phyloP scores from a whole-genome alignment of 1,140 invertebrate genomes.

The Hetaerina americana region DNA sequence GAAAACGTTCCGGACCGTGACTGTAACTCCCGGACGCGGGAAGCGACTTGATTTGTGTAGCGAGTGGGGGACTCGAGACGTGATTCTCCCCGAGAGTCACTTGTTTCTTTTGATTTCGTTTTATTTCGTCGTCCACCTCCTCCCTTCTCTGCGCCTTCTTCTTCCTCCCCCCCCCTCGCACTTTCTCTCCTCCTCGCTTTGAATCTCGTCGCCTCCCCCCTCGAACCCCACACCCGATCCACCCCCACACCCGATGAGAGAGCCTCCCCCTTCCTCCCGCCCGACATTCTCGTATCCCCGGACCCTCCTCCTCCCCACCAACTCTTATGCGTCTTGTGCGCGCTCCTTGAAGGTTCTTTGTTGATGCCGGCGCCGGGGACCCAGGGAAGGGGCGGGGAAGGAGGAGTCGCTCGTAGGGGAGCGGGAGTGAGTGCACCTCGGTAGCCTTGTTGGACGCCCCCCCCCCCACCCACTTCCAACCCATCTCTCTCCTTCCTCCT shows the following conservation, averaged over 20 bases:
- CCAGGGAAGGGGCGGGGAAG: background rate
- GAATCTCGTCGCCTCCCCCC: too few species aligned
- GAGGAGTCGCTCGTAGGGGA: background rate
- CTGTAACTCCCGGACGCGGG: background rate
- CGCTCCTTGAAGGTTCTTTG: background rate
- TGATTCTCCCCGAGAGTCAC: background rate
- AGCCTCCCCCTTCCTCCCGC: too few species aligned
- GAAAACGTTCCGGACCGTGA: background rate
- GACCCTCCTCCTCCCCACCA: too few species aligned
- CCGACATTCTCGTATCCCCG: too few species aligned
- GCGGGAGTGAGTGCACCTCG: too few species aligned
- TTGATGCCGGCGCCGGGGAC: background rate
- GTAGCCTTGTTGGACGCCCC: too few species aligned
- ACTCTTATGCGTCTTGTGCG: background rate
- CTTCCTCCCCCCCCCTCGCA: background rate
- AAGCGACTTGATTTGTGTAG: background rate
- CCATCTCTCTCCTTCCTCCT: too few species aligned
- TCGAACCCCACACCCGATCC: too few species aligned
- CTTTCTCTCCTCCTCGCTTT: background rate
- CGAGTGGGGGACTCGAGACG: background rate
- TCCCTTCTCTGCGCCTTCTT: background rate
- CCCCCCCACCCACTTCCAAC: too few species aligned
- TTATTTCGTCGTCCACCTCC: background rate
- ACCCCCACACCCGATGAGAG: too few species aligned
- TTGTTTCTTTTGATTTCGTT: background rate